These are phyloP conservation scores for Deroplatys truncata DNA, from an alignment of 2,888 invertebrate species.

Conservation along the genomic window DNA sequence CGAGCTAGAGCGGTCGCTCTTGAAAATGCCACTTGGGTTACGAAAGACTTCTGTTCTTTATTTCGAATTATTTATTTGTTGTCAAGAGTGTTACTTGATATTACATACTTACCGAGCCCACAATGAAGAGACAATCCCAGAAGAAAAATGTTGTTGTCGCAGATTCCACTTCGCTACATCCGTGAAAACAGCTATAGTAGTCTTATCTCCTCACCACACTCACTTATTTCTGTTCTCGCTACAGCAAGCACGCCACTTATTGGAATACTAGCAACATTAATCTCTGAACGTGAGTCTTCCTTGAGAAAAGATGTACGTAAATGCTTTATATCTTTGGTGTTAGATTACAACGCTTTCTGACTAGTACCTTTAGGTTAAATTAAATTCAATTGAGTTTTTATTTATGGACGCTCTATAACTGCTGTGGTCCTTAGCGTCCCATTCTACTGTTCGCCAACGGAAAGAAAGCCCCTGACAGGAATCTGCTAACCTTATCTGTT, in stretches of 20 bases:
- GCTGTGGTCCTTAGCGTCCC: no score
- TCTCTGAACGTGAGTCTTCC: not conserved
- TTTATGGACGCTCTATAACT: no score
- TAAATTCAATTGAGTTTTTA: no score
- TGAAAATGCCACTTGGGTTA: not conserved
- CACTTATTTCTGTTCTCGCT: not conserved
- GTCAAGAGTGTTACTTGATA: not conserved
- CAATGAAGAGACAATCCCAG: not conserved
- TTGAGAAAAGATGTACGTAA: no score
- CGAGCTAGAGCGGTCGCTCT: not conserved
- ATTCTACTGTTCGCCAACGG: no score
- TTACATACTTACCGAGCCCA: not conserved
- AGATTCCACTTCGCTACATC: not conserved
- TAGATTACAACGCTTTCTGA: no score
- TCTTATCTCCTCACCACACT: not conserved
- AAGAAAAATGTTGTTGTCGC: not conserved
- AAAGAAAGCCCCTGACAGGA: no score
- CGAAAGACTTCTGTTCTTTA: not conserved
- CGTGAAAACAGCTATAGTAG: not conserved
- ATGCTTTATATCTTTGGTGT: not conserved
- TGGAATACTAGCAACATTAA: not conserved
- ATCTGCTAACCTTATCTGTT: no score
- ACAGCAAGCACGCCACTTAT: not conserved
- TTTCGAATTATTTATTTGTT: not conserved
- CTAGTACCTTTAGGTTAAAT: no score